These are phyloP conservation scores for Medauroidea extradentata DNA, from an alignment of 1,140 invertebrate genomes.

Conservation along the genomic window DNA sequence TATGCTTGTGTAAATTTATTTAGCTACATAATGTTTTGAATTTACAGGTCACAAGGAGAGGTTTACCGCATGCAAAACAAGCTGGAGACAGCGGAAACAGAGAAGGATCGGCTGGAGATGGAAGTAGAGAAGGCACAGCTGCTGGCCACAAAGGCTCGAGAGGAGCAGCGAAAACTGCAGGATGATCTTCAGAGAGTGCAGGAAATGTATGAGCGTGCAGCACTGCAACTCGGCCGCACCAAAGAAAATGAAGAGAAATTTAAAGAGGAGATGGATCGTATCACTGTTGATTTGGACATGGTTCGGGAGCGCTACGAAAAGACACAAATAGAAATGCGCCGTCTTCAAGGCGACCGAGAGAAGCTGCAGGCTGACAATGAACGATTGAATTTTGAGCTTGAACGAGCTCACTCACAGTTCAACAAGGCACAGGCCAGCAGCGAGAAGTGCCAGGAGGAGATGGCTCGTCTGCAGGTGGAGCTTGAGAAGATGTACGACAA, in stretches of 20 bases:
- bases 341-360: conserved; percentile 78
- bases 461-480: conserved; percentile 78
- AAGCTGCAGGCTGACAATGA: conserved; percentile 79
- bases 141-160: conserved; percentile 70
- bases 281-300: conserved; percentile 75
- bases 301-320: conserved; percentile 87
- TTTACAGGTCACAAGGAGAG: conserved; percentile 74
- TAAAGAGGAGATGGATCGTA: conserved; percentile 78
- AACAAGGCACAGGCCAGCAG: conserved; percentile 76
- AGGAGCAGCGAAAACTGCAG: conserved; percentile 79
- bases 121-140: conserved; percentile 82
- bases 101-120: conserved; percentile 77
- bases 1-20: too few species aligned
- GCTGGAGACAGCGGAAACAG: conserved; percentile 78
- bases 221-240: conserved; percentile 73
- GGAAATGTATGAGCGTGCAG: conserved; percentile 81
- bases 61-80: conserved; percentile 82
- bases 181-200: conserved; percentile 78
- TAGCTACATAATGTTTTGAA: conserved; percentile 8
- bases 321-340: conserved; percentile 74
- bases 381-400: conserved; percentile 78
- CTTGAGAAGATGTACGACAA: conserved; percentile 88
- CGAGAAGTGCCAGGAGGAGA: conserved; percentile 85
- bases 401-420: conserved; percentile 74
- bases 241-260: conserved; percentile 90